Base-by-base conservation (phyloP, 2,113 vertebrate species). In the Aix galericulata region DNA sequence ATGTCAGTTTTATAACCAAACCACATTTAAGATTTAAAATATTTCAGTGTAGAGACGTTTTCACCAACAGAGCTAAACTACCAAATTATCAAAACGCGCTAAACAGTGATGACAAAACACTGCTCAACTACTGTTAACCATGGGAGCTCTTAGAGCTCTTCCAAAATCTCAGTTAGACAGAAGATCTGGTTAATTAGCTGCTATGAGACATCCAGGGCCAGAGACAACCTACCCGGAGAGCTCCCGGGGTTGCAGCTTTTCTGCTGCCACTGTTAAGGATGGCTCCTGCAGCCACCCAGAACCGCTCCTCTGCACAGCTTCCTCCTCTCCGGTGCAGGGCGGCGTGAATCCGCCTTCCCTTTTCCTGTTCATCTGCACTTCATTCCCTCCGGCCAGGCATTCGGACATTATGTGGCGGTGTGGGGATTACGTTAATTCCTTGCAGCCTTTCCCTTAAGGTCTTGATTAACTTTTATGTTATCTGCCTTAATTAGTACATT, bases 1-100 rank as follows among this genome's bases (percentile, higher is more conserved):
- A 69, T 94, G 66, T 80, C 79, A 58, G 60, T 34, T 73, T 36
- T 74, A 82, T 82, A 72, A 44, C 66, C 84, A 36, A 85, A 67
- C 6, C 42, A 79, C n/a, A 31, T 59, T n/a, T n/a, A 72, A 82
- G 22, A 17, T 75, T 72, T 85, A 82, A 81, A 94, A 76, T 72
- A 68, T 23, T 12, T 60, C 86, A 25, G 32, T 64, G 15, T 8
- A 68, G 75, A 85, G 85, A 69, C 11, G 62, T 83, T 88, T 82
- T 9, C 38, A 64, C 21, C 63, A 52, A 29, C 40, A 56, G 58
- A 76, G 11, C 18, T 92, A 27, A 91, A 29, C 22, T 79, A 56
- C 25, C 55, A 42, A 93, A 93, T 44, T 3, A 76, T 22, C 52
- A 72, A 82, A 80, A 32, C 60, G 59, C 0, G 0, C 63, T 82